Percentiles rank a stretch among this genome's conserved stretches.
These are phyloP conservation scores for Tragelaphus strepsiceros DNA, from an alignment of 2,113 vertebrate species.

Conservation along the genomic window DNA sequence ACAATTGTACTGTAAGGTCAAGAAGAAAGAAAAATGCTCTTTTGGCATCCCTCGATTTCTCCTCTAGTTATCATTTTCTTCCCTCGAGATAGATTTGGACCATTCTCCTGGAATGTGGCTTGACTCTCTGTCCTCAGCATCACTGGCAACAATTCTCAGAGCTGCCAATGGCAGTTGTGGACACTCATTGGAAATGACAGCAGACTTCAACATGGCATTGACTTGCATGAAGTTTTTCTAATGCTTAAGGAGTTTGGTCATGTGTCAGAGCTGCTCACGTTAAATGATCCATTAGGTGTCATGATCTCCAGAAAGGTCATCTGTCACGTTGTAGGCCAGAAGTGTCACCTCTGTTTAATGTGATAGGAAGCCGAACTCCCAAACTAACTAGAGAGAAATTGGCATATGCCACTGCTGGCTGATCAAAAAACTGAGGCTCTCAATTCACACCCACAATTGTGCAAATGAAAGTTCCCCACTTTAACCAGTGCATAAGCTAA, in stretches of 20 bases:
- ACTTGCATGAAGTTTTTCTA: slow-evolving; percentile 63
- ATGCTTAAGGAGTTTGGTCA: slow-evolving; percentile 72
- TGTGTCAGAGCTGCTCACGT: slow-evolving; percentile 76
- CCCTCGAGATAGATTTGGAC: neutral
- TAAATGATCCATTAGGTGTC: slow-evolving; percentile 74
- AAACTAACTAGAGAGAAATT: slow-evolving; percentile 62
- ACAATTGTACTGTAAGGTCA: neutral
- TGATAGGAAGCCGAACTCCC: slow-evolving; percentile 65
- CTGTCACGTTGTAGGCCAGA: slow-evolving; percentile 72
- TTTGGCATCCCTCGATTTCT: neutral
- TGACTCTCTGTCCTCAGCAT: neutral
- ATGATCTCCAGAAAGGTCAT: slow-evolving; percentile 79
- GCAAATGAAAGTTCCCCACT: neutral
- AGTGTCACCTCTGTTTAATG: slow-evolving; percentile 74
- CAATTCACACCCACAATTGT: neutral
- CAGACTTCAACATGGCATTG: slow-evolving; percentile 69
- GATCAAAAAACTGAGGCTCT: neutral
- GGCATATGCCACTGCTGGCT: slow-evolving; percentile 17
- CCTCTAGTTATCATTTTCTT: slow-evolving; percentile 25
- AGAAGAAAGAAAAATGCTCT: neutral
- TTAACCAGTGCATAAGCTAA: neutral
- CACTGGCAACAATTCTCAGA: slow-evolving; percentile 57
- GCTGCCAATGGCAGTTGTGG: slow-evolving; percentile 48
- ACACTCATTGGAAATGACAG: slow-evolving; percentile 72
- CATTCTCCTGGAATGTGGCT: neutral